Evolutionary conservation across 2,888 invertebrate genomes (phyloP), one percentile per base, ranked within the genome.

Genomic region (Mechanitis mazaeus): DNA sequence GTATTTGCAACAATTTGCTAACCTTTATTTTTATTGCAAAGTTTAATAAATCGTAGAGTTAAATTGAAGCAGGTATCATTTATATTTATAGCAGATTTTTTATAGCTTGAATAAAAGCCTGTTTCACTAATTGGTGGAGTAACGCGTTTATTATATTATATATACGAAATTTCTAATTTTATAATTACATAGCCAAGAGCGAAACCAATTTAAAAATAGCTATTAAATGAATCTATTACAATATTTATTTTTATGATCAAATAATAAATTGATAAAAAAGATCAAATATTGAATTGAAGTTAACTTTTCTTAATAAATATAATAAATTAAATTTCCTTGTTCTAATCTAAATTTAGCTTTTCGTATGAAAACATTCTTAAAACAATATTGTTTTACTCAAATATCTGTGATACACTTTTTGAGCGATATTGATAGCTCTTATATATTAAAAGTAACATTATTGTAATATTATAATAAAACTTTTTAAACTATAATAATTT

Each of bases 61-160:
- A 54, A 46, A 53, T 28, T 57, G 62, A 59, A 64, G 58, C 62
- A 58, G 62, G 64, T 58, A 61, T 65, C 53, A 55, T 59, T 54
- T 50, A 60, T 56, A 57, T 61, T 63, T 64, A 59, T 60, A 54
- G 58, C 47, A 28, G 35, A 57, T 55, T 45, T 61, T 62, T 64
- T 66, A 62, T 62, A 58, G 60, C 61, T 58, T 60, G 50, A 64
- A 62, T 60, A 61, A 65, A 66, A 60, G 54, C 54, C 56, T 55
- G 64, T 63, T 69, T 68, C 61, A 68, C 68, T 67, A 67, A 69
- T 69, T 67, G 62, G 33, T 60, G 53, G 45, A 55, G 54, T 53
- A 59, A 55, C 60, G 56, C 56, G 20, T 64, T 57, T 61, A 59
- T 55, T 55, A 53, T 55, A 42, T 60, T 46, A 12, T 6, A 56